phyloP scores from a whole-genome alignment of 2,888 invertebrate species.

The Augochlorella aurata region DNA sequence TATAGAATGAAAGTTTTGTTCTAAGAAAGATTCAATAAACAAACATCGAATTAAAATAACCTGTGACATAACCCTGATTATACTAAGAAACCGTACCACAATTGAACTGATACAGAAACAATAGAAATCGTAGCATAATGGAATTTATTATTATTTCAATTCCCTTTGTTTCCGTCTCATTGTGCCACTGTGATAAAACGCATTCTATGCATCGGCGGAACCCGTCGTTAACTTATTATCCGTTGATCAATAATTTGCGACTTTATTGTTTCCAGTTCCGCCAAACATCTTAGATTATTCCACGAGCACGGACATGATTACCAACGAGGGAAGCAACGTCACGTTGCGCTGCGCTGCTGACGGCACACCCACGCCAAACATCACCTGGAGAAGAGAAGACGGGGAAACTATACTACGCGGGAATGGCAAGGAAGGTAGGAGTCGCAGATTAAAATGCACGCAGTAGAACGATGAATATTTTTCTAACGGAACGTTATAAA shows the following conservation, averaged over 20 bases:
- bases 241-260: not conserved
- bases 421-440: slow-evolving; percentile 78
- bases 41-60: too few species aligned
- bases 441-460: not conserved
- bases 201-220: not conserved
- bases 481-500: not conserved
- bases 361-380: slow-evolving; percentile 90
- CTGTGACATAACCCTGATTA: too few species aligned
- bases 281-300: slow-evolving; percentile 89
- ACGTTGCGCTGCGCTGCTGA: slow-evolving; percentile 90
- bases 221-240: not conserved
- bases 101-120: not conserved
- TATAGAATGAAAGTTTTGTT: too few species aligned
- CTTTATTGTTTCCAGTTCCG: slow-evolving; percentile 84
- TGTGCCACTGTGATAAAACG: not conserved
- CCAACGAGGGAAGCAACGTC: slow-evolving; percentile 90
- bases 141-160: not conserved
- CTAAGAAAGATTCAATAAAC: too few species aligned
- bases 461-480: not conserved
- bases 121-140: not conserved
- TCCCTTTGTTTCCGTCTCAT: not conserved
- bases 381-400: slow-evolving; percentile 92
- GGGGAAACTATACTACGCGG: slow-evolving; percentile 84
- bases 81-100: not conserved
- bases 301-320: slow-evolving; percentile 89